Base-by-base conservation (phyloP, 2,888 invertebrate species). In the Liodrosophila aerea region DNA sequence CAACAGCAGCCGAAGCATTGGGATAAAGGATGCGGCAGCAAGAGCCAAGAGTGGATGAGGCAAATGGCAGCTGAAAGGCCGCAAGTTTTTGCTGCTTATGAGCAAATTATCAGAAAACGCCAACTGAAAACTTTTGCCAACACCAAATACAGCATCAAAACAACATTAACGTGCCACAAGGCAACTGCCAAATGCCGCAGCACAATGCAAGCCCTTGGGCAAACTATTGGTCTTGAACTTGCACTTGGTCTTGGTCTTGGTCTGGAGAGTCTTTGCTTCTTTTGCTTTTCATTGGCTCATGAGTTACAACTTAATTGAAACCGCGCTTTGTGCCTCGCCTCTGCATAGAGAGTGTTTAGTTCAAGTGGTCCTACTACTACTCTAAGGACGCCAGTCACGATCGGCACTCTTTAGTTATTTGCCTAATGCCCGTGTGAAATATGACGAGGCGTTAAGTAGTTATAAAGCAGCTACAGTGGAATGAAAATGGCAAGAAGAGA, bases 241-340 rank as follows among this genome's bases (percentile, higher is more conserved):
- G 59, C 65, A 45, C 50, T 46, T 64, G 61, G 41, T 49, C 16
- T 56, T 39, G 46, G n/a, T 31, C 39, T 9, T 40, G 50, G 31
- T 11, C 18, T 54, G n/a, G n/a, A n/a, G n/a, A n/a, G n/a, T 50
- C 31, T 16, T 44, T 31, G 12, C 3, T 11, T 29, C 3, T 30
- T 7, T 9, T 11, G 2, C 2, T 7, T 27, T 18, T 53, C 49
- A 60, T 46, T 43, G 58, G 60, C 34, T 52, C 75, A 65, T 78
- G 81, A 86, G 86, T 86, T 64, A 87, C 88, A 88, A 87, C 87
- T 87, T 87, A 88, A 87, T 88, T 88, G 87, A 87, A 86, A 78
- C 53, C 45, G 50, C 65, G 63, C 64, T 73, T 76, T 71, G 64
- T 68, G 58, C 16, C 15, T 43, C 62, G 46, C 5, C 22, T 22